Conservation (phyloP, 2,888 invertebrate species). For the Lasioglossum pauxillum region DNA sequence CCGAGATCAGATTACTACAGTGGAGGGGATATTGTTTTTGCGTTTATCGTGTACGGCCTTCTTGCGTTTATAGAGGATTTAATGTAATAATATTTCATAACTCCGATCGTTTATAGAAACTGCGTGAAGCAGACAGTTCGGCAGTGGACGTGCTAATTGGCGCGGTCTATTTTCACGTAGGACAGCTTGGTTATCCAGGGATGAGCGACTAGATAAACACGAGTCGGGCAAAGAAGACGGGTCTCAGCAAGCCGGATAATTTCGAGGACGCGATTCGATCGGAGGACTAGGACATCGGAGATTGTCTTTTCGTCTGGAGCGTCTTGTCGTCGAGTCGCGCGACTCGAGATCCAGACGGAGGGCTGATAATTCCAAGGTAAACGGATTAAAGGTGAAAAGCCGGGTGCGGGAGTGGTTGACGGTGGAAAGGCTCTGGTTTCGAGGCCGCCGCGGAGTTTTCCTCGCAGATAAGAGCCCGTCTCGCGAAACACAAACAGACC, state of each 20-base stretch:
- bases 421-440: background rate
- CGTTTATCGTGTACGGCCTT: too few species aligned
- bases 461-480: slow-evolving; percentile 30
- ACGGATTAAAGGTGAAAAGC: slow-evolving; percentile 37
- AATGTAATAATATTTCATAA: too few species aligned
- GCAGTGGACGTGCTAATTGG: too few species aligned
- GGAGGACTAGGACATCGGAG: background rate
- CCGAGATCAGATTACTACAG: too few species aligned
- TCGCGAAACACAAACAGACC: slow-evolving; percentile 39
- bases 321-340: too few species aligned
- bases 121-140: too few species aligned
- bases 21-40: too few species aligned
- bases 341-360: background rate
- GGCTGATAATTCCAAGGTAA: slow-evolving; percentile 24
- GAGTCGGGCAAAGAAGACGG: background rate
- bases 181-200: background rate
- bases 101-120: too few species aligned
- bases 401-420: background rate
- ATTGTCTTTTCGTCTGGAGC: background rate
- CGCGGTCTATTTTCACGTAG: background rate
- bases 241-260: background rate
- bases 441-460: slow-evolving; percentile 7
- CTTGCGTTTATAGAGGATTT: too few species aligned
- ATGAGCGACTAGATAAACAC: background rate
- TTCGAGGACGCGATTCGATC: background rate